Base-by-base conservation (phyloP, 2,888 invertebrate species). In the Stenodera caucasica region DNA sequence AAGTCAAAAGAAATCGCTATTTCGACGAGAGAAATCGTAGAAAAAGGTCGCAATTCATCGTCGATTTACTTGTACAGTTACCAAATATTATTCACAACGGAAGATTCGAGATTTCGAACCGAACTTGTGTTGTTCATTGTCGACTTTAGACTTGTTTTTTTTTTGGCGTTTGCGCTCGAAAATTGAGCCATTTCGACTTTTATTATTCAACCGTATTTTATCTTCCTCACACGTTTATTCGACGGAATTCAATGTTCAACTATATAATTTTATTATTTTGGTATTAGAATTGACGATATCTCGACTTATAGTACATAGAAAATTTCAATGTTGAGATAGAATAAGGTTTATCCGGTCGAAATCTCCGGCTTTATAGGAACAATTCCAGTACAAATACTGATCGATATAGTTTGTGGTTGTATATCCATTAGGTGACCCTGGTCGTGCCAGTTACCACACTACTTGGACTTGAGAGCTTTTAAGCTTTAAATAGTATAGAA, bases 371-470 rank as follows among this genome's bases (percentile, higher is more conserved):
- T 45, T 45, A 45, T 45, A 6, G 23, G 3, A 21, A 45, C 45
- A 45, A 6, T 45, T 45, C 18, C 21, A 12, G 12, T 23, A 23
- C n/a, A 23, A 23, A 45, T 23, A 57, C 65, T 63, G 68, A 74
- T 74, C 72, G 72, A 74, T 73, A 67, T 61, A 57, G 65, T 67
- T 62, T 73, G 74, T 71, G 75, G 74, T 73, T 68, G 64, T 65
- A 70, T 69, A 69, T 73, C 72, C 73, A 74, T 75, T 74, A 75
- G 71, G 59, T 71, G 73, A 73, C 71, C 73, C 67, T 62, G 57
- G 63, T 62, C 53, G 55, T 50, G 35, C 32, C 26, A 26, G 5
- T 4, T 26, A 50, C 64, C 58, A 55, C 55, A 63, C 67, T 64
- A 68, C 65, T 69, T 63, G 65, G 67, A 65, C 68, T 70, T 67